Percentiles rank a stretch among this genome's conserved stretches.
These are phyloP conservation scores for Ennomos quercinarius DNA, from an alignment of 2,888 invertebrate genomes.

Conservation along the genomic window DNA sequence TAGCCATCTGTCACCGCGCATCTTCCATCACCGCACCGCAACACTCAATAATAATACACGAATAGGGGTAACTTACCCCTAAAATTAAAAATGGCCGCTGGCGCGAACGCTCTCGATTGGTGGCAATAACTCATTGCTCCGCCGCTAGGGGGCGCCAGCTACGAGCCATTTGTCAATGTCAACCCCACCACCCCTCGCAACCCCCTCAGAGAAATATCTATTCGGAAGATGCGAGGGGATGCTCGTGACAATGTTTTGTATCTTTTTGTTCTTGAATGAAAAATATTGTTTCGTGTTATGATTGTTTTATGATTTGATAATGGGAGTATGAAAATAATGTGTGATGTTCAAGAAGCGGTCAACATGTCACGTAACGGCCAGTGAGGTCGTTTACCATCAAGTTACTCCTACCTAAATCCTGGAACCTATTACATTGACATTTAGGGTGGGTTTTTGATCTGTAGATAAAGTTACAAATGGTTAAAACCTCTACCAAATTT, in stretches of 20 bases:
- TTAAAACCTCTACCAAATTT: no score
- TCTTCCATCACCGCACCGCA: conserved; percentile 33
- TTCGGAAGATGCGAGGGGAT: conserved; percentile 71
- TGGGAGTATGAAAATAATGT: no score
- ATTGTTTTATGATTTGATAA: not conserved
- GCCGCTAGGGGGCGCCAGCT: conserved; percentile 70
- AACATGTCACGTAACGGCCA: no score
- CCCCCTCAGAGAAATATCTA: conserved; percentile 69
- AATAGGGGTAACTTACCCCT: conserved; percentile 77
- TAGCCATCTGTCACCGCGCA: conserved; percentile 36
- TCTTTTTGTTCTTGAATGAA: conserved; percentile 43
- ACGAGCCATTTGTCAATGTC: conserved; percentile 81
- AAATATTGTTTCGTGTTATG: conserved; percentile 19
- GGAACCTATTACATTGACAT: no score
- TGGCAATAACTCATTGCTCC: conserved; percentile 79
- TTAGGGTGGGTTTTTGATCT: no score
- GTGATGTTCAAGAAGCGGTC: no score
- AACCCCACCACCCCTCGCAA: conserved; percentile 50
- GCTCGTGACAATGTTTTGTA: conserved; percentile 65
- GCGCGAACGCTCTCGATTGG: conserved; percentile 80
- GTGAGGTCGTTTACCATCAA: no score
- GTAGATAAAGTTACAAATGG: no score
- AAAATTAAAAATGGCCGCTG: conserved; percentile 84
- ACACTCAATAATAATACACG: conserved; percentile 62
- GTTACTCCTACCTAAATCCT: no score